A percentile compares a stretch with the other conserved stretches of the same genome.
phyloP scores from a whole-genome alignment of 35 echinoderm and acorn worm genomes.

The Diadema setosum region DNA sequence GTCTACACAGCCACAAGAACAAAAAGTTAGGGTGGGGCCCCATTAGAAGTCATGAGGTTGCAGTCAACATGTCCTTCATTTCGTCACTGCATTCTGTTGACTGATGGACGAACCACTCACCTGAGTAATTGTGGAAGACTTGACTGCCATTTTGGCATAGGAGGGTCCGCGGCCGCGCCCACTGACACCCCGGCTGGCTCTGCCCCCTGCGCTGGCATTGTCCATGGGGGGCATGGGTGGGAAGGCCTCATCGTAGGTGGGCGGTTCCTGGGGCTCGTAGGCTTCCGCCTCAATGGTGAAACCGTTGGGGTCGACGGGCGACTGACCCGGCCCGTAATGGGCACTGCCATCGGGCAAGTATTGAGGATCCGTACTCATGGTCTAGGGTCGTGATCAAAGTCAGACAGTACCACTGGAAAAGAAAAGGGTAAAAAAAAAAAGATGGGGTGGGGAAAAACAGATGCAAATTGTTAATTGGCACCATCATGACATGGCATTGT shows the following conservation, averaged over 20 bases:
- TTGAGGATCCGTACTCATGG: slow-evolving; percentile 90
- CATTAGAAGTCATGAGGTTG: too few relatives aligned
- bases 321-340: not conserved
- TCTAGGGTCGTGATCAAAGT: slow-evolving; percentile 78
- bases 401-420: slow-evolving; percentile 73
- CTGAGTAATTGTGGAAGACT: slow-evolving; percentile 99
- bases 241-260: slow-evolving; percentile 93
- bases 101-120: slow-evolving; percentile 32
- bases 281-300: slow-evolving; percentile 73
- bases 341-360: not conserved
- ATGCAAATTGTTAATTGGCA: too few relatives aligned
- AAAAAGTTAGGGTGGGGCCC: too few relatives aligned
- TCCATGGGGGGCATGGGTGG: slow-evolving; percentile 66
- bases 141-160: slow-evolving; percentile 98
- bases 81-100: too few relatives aligned
- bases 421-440: slow-evolving; percentile 10
- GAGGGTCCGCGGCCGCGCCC: slow-evolving; percentile 41
- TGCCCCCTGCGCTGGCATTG: not conserved
- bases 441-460: too few relatives aligned
- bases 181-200: not conserved
- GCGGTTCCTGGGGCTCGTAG: slow-evolving; percentile 91
- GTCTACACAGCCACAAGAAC: too few relatives aligned
- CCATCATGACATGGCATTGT: too few relatives aligned
- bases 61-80: too few relatives aligned
- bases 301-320: slow-evolving; percentile 10